A percentile compares a stretch with the other conserved stretches of the same genome.
Conservation (phyloP, 2,113 vertebrate species). For the Scytalopus superciliaris region DNA sequence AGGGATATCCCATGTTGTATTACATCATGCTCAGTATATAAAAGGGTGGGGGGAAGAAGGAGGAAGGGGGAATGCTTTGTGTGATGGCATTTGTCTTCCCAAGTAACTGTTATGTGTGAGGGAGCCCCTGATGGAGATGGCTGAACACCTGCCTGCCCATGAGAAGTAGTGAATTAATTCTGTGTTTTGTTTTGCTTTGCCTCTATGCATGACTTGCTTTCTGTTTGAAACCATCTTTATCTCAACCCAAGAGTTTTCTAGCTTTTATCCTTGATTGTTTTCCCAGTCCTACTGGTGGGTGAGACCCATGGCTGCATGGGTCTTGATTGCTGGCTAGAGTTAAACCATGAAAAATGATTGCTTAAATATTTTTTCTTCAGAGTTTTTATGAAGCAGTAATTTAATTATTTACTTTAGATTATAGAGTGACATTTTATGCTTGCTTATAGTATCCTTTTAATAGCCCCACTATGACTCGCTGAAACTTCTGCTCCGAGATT, state of each 20-base stretch:
- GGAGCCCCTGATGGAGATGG: too few species aligned
- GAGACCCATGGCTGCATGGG: neutral
- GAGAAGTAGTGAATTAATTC: neutral
- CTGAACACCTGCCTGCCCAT: neutral
- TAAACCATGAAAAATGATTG: neutral
- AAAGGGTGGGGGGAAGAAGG: neutral
- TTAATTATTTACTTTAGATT: neutral
- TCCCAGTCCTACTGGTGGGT: neutral
- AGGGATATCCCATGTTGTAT: neutral
- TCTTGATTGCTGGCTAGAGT: neutral
- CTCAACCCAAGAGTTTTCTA: neutral
- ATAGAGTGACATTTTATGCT: neutral
- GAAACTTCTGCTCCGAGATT: neutral
- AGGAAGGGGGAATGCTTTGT: neutral
- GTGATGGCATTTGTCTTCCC: neutral
- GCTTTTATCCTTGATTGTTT: neutral
- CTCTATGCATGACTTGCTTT: neutral
- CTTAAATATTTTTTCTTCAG: neutral
- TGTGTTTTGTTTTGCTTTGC: neutral
- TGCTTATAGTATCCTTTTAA: neutral
- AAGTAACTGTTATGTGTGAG: rapidly evolving
- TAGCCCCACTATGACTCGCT: neutral
- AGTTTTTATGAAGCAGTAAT: neutral
- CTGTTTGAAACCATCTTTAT: neutral
- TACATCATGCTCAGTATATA: neutral